Evolutionary conservation across 2,888 invertebrate genomes (phyloP), one percentile per base, ranked within the genome.

Genomic region (Napeogenes inachia): DNA sequence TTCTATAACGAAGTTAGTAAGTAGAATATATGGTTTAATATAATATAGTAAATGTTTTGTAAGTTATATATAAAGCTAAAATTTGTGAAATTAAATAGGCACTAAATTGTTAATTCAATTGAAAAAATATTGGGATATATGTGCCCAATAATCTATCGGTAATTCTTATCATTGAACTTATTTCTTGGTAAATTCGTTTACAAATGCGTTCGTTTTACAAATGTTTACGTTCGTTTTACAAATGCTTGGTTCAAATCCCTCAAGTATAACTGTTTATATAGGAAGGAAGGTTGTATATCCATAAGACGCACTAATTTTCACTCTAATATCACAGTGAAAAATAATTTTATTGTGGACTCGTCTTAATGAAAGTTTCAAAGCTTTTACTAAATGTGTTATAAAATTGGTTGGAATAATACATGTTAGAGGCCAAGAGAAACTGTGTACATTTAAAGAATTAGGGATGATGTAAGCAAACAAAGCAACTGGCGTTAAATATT

Each of bases 401-500:
- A 42, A 42, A 42, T 42, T 42, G 42, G 42, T 10, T 42, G 62
- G 60, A 60, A 63, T 21, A 59, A 57, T 38, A 59, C 59, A 47
- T 60, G 56, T 13, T 35, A 13, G 30, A 57, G 35, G 42, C 42
- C 13, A 45, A 30, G 35, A 45, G 32, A 38, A 59, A 46, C 32
- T 55, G 54, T 62, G 46, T 56, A 56, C 38, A 45, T 63, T 61
- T 63, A 8, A 56, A 62, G 61, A 65, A 65, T 61, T 63, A 60
- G 62, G 13, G 53, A 53, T 59, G 66, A 69, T 69, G 68, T 62
- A 67, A 70, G 70, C 70, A 77, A 76, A 79, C 74, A 77, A 75
- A 79, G 73, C 73, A 75, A 74, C 68, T 69, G 63, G 70, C 71
- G 74, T 84, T 76, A 84, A 85, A 82, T 82, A 85, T 85, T 85